A percentile compares a stretch with the other conserved stretches of the same genome.
Evolutionary conservation across 2,797 vertebrate genomes (phyloP).

Genomic region (Anabas testudineus): DNA sequence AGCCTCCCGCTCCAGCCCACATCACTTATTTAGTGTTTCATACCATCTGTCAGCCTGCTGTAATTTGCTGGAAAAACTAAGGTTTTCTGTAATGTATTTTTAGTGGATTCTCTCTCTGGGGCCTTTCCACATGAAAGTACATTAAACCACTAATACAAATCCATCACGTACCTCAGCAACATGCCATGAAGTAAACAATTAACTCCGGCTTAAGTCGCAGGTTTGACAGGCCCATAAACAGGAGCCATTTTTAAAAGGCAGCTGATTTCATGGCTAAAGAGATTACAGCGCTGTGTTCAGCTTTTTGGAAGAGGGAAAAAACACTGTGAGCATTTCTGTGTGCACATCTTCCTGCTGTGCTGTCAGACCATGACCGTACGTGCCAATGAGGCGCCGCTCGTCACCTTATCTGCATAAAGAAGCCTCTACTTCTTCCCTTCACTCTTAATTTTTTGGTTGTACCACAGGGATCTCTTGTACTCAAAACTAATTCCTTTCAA

Average conservation of each 20-base stretch:
- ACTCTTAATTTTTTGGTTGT: conserved; percentile 50
- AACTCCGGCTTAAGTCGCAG: conserved; percentile 70
- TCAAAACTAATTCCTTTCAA: conserved; percentile 51
- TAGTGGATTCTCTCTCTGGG: conserved; percentile 63
- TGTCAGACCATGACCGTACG: conserved; percentile 66
- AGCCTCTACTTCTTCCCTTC: conserved; percentile 42
- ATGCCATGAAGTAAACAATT: conserved; percentile 78
- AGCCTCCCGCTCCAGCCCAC: conserved; percentile 55
- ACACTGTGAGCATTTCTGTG: conserved; percentile 48
- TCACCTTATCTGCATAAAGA: conserved; percentile 66
- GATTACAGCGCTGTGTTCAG: conserved; percentile 76
- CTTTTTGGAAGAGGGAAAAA: conserved; percentile 49
- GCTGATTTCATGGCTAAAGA: conserved; percentile 81
- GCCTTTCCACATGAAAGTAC: conserved; percentile 71
- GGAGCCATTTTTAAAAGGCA: conserved; percentile 74
- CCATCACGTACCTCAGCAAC: conserved; percentile 67
- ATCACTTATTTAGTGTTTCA: conserved; percentile 73
- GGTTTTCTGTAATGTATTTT: conserved; percentile 73
- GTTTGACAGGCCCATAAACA: conserved; percentile 78
- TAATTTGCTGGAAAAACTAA: conserved; percentile 64
- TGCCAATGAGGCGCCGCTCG: conserved; percentile 58
- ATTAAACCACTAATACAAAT: conserved; percentile 78
- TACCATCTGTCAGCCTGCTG: conserved; percentile 70
- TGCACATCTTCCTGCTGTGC: conserved; percentile 62
- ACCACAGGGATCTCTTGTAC: conserved; percentile 25